Base-by-base conservation (phyloP, 2,797 vertebrate species). In the Triplophysa yarkandensis region DNA sequence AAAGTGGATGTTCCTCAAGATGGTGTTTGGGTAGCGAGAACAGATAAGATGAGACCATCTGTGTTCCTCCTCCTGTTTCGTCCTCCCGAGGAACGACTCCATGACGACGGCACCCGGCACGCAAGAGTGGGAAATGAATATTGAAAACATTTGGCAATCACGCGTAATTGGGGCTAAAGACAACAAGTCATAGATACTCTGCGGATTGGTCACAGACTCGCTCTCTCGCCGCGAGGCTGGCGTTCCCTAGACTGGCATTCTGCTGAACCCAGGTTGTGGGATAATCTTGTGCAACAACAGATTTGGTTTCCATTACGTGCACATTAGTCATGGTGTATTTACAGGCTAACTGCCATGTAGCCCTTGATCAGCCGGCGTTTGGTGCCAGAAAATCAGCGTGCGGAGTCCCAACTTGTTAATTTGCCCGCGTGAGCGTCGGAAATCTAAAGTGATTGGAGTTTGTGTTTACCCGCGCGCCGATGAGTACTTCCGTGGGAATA, bases 241-340 rank as follows among this genome's bases (percentile, higher is more conserved):
- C 72, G 60, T 71, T 67, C 63, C 83, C 80, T 83, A 78, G 82
- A 79, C 68, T 39, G 77, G 69, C 76, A 74, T 74, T 63, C 39
- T 16, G 71, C 52, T 74, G 77, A 86, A 78, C 81, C 80, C 83
- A 85, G 83, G 85, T 88, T 87, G 86, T 80, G 77, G 86, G 86
- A 88, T 88, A 87, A 89, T 82, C 80, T 76, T 82, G 79, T 71
- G 77, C 80, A 85, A 77, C 84, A 82, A 85, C 81, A 88, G 84
- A 87, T 81, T 84, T 80, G 81, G 84, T 85, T 87, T 87, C 82
- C 84, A 90, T 89, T 90, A 88, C 79, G 81, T 67, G 79, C 83
- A 25, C 84, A 79, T 91, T 91, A 89, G 90, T 90, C 88, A 88
- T 82, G 83, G 83, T 80, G 83, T 80, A 87, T 89, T 90, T 88